Evolutionary conservation across 2,888 invertebrate species (phyloP).

Genomic region (Cylindroiulus punctatus): DNA sequence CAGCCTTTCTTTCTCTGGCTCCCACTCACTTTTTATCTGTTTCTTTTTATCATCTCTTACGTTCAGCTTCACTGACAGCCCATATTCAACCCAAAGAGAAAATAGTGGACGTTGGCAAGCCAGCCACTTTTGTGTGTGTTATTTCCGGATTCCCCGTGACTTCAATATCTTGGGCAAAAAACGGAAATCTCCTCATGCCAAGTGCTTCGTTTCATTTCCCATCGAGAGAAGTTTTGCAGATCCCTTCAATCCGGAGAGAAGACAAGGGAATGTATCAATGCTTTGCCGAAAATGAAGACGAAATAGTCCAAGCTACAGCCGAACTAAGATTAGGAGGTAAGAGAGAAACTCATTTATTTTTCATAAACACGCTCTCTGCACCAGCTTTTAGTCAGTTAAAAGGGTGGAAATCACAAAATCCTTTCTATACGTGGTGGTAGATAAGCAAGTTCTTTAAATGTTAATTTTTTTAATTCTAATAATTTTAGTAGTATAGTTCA

Average conservation of each 20-base stretch:
- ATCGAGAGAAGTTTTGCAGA: conserved; percentile 60
- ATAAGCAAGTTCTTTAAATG: neutral
- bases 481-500: neutral
- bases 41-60: conserved; percentile 47
- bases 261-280: conserved; percentile 67
- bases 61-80: conserved; percentile 56
- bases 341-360: conserved; percentile 24
- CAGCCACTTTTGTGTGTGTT: conserved; percentile 64
- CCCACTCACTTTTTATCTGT: conserved; percentile 30
- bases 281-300: conserved; percentile 60
- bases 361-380: neutral
- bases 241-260: conserved; percentile 62
- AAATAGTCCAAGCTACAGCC: conserved; percentile 58
- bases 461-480: too few relatives aligned
- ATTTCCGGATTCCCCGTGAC: conserved; percentile 78
- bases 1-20: neutral
- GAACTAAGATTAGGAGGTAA: conserved; percentile 58
- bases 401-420: neutral
- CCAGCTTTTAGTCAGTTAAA: neutral
- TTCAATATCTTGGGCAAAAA: conserved; percentile 90
- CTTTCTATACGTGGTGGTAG: neutral
- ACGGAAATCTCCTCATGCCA: conserved; percentile 78
- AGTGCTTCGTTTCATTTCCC: conserved; percentile 55
- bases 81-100: conserved; percentile 57
- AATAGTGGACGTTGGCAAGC: conserved; percentile 63